A percentile compares a stretch with the other conserved stretches of the same genome.
Evolutionary conservation across 2,797 vertebrate species (phyloP).

Genomic region (Acanthopagrus latus): DNA sequence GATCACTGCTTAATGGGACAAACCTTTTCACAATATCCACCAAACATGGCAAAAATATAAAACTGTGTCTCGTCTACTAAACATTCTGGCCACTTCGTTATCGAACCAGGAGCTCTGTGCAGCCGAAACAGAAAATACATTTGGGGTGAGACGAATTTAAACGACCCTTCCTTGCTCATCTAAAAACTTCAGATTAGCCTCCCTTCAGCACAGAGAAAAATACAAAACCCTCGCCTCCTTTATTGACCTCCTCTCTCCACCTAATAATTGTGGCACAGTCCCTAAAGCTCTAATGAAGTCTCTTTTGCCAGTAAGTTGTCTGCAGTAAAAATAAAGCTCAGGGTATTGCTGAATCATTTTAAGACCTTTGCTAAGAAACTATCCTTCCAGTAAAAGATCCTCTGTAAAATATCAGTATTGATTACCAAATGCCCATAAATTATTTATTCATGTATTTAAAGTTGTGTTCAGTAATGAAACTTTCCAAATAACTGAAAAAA

Average conservation of each 20-base stretch:
- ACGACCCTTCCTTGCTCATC: background rate
- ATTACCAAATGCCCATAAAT: background rate
- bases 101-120: background rate
- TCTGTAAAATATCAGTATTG: background rate
- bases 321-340: constrained; percentile 25
- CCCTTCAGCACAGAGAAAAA: constrained; percentile 3
- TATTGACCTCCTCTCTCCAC: background rate
- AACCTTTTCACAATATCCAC: background rate
- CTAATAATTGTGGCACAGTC: background rate
- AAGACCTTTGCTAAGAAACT: constrained; percentile 8
- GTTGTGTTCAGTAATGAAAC: background rate
- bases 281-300: constrained; percentile 4
- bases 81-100: background rate
- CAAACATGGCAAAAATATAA: background rate
- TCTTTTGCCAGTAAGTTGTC: constrained; percentile 5
- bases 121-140: background rate
- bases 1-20: background rate
- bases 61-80: background rate
- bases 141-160: background rate
- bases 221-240: background rate
- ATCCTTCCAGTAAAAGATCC: background rate
- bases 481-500: background rate
- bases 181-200: background rate
- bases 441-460: background rate
- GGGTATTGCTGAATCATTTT: constrained; percentile 11